These are phyloP conservation scores for Hoplostethus mediterraneus DNA, from an alignment of 2,797 vertebrate genomes.

Conservation along the genomic window DNA sequence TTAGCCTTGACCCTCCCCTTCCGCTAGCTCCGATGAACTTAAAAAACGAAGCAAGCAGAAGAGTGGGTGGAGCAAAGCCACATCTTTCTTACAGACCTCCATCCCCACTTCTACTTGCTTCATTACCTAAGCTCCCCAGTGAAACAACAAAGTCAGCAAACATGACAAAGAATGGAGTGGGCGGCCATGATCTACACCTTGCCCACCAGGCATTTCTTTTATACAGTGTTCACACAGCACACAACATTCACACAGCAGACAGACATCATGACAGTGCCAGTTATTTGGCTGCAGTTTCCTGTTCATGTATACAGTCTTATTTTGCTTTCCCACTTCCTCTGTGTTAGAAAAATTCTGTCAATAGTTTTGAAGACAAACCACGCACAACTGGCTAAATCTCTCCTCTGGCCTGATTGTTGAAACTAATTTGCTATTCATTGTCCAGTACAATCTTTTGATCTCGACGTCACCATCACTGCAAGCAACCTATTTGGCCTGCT, in stretches of 20 bases:
- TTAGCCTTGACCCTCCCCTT: constrained; percentile 12
- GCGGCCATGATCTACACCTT: constrained; percentile 56
- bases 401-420: constrained; percentile 15
- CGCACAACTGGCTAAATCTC: constrained; percentile 22
- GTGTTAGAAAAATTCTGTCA: constrained; percentile 3
- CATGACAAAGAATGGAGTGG: constrained; percentile 51
- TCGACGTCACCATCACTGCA: constrained; percentile 59
- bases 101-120: constrained; percentile 40
- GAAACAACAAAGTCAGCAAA: constrained; percentile 63
- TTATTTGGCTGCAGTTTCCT: constrained; percentile 35
- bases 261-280: constrained; percentile 7
- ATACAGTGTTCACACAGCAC: constrained; percentile 45
- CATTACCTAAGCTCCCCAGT: constrained; percentile 46
- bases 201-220: constrained; percentile 53
- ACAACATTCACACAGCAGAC: constrained; percentile 5
- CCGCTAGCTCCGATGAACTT: background rate
- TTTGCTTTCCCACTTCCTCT: constrained; percentile 21
- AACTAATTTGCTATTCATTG: background rate
- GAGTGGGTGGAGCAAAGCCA: constrained; percentile 58
- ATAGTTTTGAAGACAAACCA: constrained; percentile 23
- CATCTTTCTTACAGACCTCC: constrained; percentile 34
- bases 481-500: constrained; percentile 42
- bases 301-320: constrained; percentile 10
- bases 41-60: constrained; percentile 56
- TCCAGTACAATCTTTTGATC: constrained; percentile 5